These are phyloP conservation scores for Brachypalpus laphriformis DNA, from an alignment of 2,888 invertebrate genomes.

Conservation along the genomic window DNA sequence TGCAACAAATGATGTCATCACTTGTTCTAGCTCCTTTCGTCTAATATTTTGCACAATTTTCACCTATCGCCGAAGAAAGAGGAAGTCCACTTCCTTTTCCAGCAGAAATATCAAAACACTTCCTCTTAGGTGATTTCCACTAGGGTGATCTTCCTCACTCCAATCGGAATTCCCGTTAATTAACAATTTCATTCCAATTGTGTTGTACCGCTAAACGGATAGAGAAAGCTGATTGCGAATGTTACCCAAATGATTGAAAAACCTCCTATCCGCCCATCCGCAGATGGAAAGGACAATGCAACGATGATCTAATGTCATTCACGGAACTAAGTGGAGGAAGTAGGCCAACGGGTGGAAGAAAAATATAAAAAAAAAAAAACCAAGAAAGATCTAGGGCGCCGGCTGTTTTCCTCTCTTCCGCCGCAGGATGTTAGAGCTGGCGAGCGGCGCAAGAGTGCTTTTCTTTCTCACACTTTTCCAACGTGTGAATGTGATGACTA, in stretches of 20 bases:
- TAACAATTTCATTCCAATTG: conserved; percentile 27
- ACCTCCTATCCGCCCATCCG: conserved; percentile 6
- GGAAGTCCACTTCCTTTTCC: conserved; percentile 15
- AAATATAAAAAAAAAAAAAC: conserved; percentile 29
- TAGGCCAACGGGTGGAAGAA: conserved; percentile 12
- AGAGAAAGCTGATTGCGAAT: conserved; percentile 47
- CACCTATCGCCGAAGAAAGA: neutral
- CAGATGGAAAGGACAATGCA: conserved; percentile 21
- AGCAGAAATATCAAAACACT: conserved; percentile 37
- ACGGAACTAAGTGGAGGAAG: neutral
- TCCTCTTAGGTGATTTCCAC: conserved; percentile 40
- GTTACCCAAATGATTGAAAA: conserved; percentile 54
- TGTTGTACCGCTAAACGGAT: conserved; percentile 40
- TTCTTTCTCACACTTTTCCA: conserved; percentile 22
- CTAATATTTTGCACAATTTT: conserved; percentile 22
- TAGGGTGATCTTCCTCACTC: conserved; percentile 62
- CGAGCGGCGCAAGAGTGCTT: conserved; percentile 38
- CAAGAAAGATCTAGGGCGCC: conserved; percentile 65
- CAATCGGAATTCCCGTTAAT: conserved; percentile 48
- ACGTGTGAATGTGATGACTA: conserved; percentile 68
- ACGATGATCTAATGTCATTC: conserved; percentile 58
- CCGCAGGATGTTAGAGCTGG: conserved; percentile 60
- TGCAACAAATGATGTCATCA: conserved; percentile 71
- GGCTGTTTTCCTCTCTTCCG: conserved; percentile 68
- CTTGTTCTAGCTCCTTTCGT: conserved; percentile 9